Percentiles rank a stretch among this genome's conserved stretches.
These are phyloP conservation scores for Vicugna pacos DNA, from an alignment of 2,113 vertebrate genomes.

Conservation along the genomic window DNA sequence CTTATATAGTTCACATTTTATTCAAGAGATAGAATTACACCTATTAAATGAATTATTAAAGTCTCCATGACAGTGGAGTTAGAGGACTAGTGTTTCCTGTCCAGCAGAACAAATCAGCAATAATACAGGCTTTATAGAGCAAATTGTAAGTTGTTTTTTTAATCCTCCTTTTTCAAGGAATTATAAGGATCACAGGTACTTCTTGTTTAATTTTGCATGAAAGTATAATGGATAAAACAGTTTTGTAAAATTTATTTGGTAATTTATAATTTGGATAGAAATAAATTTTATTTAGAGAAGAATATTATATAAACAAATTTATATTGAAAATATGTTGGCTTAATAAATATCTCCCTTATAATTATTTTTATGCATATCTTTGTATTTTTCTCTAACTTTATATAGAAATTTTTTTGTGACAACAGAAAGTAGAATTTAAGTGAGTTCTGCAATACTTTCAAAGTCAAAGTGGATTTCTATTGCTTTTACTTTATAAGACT, in stretches of 20 bases:
- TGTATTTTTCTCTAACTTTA: conserved; percentile 20
- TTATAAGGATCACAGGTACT: not conserved
- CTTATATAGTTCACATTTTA: conserved; percentile 73
- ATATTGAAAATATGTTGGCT: not conserved
- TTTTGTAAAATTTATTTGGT: conserved; percentile 30
- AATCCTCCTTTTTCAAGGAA: not conserved
- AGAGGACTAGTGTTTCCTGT: conserved; percentile 77
- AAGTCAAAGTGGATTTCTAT: conserved; percentile 42
- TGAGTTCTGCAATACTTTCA: not conserved
- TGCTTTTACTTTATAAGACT: conserved; percentile 31
- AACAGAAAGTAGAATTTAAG: conserved; percentile 8
- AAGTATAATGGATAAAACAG: conserved; percentile 12
- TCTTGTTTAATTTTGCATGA: conserved; percentile 50
- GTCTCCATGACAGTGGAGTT: conserved; percentile 63
- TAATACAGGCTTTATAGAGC: not conserved
- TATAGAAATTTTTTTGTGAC: not conserved
- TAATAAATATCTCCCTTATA: not conserved
- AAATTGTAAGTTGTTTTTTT: conserved; percentile 56
- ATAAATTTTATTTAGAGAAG: conserved; percentile 36
- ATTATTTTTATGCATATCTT: not conserved
- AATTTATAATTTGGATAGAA: conserved; percentile 31
- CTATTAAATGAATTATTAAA: conserved; percentile 88
- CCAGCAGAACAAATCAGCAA: not conserved
- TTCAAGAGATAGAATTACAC: conserved; percentile 81
- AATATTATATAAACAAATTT: conserved; percentile 15